Base-by-base conservation (phyloP, 2,113 vertebrate species). In the Oenanthe oenanthe region DNA sequence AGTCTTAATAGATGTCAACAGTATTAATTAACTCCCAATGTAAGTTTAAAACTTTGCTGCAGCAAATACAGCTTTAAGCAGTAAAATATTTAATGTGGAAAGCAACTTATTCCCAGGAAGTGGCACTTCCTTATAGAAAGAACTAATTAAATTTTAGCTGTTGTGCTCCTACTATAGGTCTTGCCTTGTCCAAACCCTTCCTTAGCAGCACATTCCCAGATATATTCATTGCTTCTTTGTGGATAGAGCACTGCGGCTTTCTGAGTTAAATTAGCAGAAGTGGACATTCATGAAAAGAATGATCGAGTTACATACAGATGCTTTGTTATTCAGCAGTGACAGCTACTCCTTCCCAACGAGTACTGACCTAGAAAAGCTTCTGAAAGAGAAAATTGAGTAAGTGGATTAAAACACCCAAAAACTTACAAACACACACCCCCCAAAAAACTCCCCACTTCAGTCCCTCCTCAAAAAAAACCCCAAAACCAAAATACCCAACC, bases 371-470 rank as follows among this genome's bases (percentile, higher is more conserved):
- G 43, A 83, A 82, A 67, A 82, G 9, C 43, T 63, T 53, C 54
- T 82, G 31, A 77, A 75, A 76, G 13, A 42, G 9, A 84, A 82
- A 85, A 80, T 48, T 36, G 10, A 72, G 22, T 31, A 77, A 31
- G 43, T 34, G 18, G n/a, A 71, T 71, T 47, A 45, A 68, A 76
- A 61, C 12, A 1, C 0, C 5, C 26, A 17, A 5, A 21, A 74
- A 31, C 3, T 34, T 29, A 56, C 20, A 24, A 43, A 11, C 13
- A 34, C 14, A 31, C 14, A 31, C 9, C 9, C 5, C 5, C 14
- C 47, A 48, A 45, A 1, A 2, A 76, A 36, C 38, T 20, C 8
- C 10, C 19, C 11, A 29, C 6, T 57, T 29, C 16, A 0, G 0
- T 20, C 2, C 3, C 5, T 7, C 10, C 28, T 5, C 9, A 6